Evolutionary conservation across 2,797 vertebrate genomes (phyloP), one percentile per base, ranked within the genome.

Genomic region (Erpetoichthys calabaricus): DNA sequence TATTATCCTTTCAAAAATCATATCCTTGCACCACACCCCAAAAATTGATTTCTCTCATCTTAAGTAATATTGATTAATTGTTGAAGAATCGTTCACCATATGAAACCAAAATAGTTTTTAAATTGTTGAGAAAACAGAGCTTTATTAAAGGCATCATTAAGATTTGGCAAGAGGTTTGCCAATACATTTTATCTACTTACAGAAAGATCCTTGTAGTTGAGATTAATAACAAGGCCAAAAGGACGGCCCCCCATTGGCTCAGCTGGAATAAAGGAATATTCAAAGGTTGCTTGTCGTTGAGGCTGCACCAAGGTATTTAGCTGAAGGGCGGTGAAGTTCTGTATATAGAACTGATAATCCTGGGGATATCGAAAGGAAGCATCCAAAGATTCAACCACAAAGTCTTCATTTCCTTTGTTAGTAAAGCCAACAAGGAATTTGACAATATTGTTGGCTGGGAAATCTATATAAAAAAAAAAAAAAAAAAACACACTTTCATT

Each of bases 281-380:
- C 95, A 47, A 99, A 98, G 0, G 94, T 95, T 55, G 95, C 95
- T 79, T 99, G 95, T 61, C 82, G 84, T 72, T 88, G 79, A 1
- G 92, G 82, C 2, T 90, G 91, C 45, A 99, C 89, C 42, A 86
- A 69, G 0, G 73, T 91, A 58, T 90, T 89, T 53, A 99, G 80
- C 74, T 91, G 87, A 4, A 99, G 89, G 8, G 94, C 94, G 0
- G 95, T 97, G 84, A 99, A 99, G 79, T 99, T 98, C 86, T 99
- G 95, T 73, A 99, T 99, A 63, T 92, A 98, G 74, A 98, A 99
- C 80, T 99, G 95, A 63, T 94, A 98, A 73, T 99, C 95, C 71
- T 98, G 91, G 57, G 95, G 95, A 61, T 99, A 99, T 49, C 95
- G 90, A 79, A 99, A 98, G 0, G 95, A 99, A 5, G 95, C 95